Percentiles rank a stretch among this genome's conserved stretches.
These are phyloP conservation scores for Corythoichthys haematopterus DNA, from an alignment of 2,113 vertebrate genomes.

Conservation along the genomic window DNA sequence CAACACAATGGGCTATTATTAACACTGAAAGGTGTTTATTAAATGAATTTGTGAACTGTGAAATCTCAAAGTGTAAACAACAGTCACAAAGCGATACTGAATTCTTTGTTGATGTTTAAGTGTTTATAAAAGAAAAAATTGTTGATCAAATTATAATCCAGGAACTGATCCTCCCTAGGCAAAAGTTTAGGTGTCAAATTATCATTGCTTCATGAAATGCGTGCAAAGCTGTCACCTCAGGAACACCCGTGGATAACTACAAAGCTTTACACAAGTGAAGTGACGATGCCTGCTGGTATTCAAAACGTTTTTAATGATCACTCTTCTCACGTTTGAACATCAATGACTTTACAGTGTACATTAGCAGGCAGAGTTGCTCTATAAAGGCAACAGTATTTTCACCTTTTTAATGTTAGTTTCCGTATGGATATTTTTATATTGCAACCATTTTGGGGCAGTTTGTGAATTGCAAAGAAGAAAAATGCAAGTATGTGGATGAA, in stretches of 20 bases:
- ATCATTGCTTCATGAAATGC: constrained; percentile 25
- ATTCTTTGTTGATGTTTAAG: neutral
- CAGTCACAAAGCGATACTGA: neutral
- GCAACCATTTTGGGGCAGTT: no score
- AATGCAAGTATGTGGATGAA: neutral
- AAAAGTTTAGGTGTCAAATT: constrained; percentile 26
- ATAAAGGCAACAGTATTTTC: neutral
- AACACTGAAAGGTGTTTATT: neutral
- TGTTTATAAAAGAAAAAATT: neutral
- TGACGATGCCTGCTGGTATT: neutral
- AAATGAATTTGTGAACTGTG: neutral
- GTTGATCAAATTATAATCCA: neutral
- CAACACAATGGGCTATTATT: neutral
- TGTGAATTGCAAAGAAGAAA: neutral
- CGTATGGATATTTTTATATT: neutral
- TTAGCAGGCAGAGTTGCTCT: neutral
- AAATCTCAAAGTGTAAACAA: neutral
- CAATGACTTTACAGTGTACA: neutral
- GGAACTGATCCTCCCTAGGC: neutral
- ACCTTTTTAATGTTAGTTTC: neutral
- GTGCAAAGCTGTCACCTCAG: constrained; percentile 28
- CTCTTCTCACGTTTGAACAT: neutral
- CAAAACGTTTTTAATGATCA: constrained; percentile 4
- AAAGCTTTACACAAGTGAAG: neutral
- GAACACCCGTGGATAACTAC: constrained; percentile 27